Conservation (phyloP, 2,113 vertebrate genomes). For the Acinonyx jubatus region DNA sequence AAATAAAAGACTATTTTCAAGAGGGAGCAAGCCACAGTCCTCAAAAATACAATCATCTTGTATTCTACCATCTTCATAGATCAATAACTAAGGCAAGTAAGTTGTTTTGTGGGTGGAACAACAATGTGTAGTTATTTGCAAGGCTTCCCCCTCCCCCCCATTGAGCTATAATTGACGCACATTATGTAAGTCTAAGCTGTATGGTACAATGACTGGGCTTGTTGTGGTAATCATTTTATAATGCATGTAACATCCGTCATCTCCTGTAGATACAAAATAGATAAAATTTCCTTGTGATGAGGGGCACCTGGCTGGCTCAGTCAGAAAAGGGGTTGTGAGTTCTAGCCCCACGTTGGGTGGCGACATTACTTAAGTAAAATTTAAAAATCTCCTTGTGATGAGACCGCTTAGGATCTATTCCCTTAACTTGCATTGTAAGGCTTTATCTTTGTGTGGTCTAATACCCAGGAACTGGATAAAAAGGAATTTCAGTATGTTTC, state of each 20-base stretch:
- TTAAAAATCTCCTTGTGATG: neutral
- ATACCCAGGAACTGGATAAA: slow-evolving; percentile 87
- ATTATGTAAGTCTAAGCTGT: neutral
- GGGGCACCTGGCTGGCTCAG: neutral
- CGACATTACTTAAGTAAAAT: neutral
- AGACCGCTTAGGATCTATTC: neutral
- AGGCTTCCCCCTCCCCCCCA: neutral
- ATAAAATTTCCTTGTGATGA: neutral
- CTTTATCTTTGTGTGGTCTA: neutral
- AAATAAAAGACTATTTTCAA: slow-evolving; percentile 78
- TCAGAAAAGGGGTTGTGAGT: neutral
- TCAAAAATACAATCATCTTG: slow-evolving; percentile 78
- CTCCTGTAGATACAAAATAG: neutral
- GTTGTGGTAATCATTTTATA: no score
- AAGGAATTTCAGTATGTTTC: slow-evolving; percentile 85
- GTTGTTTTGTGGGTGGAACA: fast-evolving
- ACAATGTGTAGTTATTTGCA: neutral
- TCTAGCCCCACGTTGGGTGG: neutral
- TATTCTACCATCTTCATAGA: slow-evolving; percentile 81
- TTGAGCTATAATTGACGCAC: neutral
- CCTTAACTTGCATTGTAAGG: neutral
- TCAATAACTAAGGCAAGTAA: slow-evolving; percentile 80
- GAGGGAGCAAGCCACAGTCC: slow-evolving; percentile 56
- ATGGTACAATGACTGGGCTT: no score
- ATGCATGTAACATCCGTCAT: neutral